Evolutionary conservation across 2,113 vertebrate species (phyloP), one percentile per base, ranked within the genome.

Genomic region (Nibea albiflora): DNA sequence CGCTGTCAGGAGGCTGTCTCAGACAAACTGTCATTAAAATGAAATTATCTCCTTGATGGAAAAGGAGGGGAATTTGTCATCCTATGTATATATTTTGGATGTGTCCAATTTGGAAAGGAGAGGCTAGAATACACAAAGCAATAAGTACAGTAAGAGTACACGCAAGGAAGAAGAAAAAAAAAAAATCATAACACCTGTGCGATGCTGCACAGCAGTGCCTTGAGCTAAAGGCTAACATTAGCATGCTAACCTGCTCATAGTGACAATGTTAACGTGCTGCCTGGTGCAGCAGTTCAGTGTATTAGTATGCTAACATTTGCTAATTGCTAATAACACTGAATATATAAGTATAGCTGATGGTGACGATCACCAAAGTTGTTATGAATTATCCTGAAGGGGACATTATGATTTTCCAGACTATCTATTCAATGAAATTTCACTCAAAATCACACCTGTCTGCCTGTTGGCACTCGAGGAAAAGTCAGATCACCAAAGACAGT

Each of bases 21-120:
- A 87, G 96, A 97, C 96, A 98, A 95, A 93, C 97, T 97, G 95
- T 97, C 96, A 97, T 98, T 99, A 97, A 96, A 97, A 96, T 96
- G 92, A 94, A 95, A 96, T 97, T 92, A 97, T 96, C 96, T 95
- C 94, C 90, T 78, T 86, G 91, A 89, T 90, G 85, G 88, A 88
- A 86, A 73, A 85, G 67, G 54, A 80, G 90, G 92, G 91, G 84
- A 92, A 91, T 92, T 92, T 91, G 90, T 91, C 89, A 69, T 76
- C 73, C 69, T 57, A 71, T 78, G 76, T 81, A 78, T 87, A 79
- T 73, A 75, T 86, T 90, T 85, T 81, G 69, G 61, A 87, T 69
- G 68, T 63, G 50, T 76, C 61, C 72, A 81, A 88, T 89, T 89
- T 85, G 67, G 69, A 77, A 84, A 77, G 57, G 50, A 58, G 47